Conservation (phyloP, 2,888 invertebrate genomes). For the Proisotoma minuta region DNA sequence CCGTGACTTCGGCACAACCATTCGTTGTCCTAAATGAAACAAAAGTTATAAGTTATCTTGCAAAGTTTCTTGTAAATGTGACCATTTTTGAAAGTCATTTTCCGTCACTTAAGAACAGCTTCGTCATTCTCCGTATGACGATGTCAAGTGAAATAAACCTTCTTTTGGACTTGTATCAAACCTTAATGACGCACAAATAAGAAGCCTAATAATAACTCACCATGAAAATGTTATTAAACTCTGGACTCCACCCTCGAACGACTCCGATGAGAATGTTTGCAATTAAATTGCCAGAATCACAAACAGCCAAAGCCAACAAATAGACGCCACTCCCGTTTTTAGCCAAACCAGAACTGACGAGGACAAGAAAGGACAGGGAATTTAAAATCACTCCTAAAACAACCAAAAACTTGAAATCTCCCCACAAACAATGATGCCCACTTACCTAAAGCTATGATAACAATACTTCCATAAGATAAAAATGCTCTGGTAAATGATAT, state of each 20-base stretch:
- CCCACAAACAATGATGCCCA: background rate
- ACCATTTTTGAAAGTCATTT: no score
- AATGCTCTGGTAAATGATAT: conserved; percentile 49
- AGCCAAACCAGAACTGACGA: conserved; percentile 49
- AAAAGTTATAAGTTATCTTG: no score
- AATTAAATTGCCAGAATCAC: conserved; percentile 51
- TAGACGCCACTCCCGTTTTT: conserved; percentile 51
- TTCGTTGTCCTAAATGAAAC: conserved; percentile 32
- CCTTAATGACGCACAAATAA: no score
- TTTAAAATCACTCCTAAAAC: conserved; percentile 50
- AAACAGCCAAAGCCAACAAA: conserved; percentile 50
- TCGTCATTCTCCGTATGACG: no score
- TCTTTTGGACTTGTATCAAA: no score
- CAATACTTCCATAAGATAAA: conserved; percentile 49
- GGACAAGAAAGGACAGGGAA: conserved; percentile 49
- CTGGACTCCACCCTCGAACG: conserved; percentile 48
- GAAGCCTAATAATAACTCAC: conserved; percentile 44
- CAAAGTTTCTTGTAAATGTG: no score
- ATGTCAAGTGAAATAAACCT: no score
- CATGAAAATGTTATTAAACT: conserved; percentile 50
- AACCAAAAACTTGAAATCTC: background rate
- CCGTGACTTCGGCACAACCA: conserved; percentile 47
- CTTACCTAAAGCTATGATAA: conserved; percentile 50
- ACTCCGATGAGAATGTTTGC: conserved; percentile 51
- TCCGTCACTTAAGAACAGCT: no score